phyloP scores from a whole-genome alignment of 1,140 invertebrate genomes.

The Drusus annulatus region DNA sequence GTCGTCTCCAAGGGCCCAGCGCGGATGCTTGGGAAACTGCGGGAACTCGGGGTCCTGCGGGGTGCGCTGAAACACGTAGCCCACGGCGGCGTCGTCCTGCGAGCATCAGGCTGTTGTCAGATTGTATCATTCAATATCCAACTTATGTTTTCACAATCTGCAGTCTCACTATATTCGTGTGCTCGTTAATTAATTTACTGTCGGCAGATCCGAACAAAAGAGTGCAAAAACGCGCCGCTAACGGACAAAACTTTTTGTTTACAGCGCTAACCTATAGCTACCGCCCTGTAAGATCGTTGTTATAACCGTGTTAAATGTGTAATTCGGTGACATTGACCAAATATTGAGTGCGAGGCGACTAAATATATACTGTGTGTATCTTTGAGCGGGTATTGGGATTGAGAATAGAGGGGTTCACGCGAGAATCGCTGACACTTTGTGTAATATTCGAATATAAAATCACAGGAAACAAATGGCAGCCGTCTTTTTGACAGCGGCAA shows the following conservation, averaged over 20 bases:
- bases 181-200: slow-evolving; percentile 18
- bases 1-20: slow-evolving; percentile 88
- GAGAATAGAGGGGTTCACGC: not conserved
- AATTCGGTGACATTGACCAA: slow-evolving; percentile 8
- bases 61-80: slow-evolving; percentile 89
- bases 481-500: slow-evolving; percentile 53
- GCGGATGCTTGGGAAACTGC: slow-evolving; percentile 75
- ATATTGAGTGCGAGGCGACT: not conserved
- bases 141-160: slow-evolving; percentile 38
- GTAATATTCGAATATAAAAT: slow-evolving; percentile 27
- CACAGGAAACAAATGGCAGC: slow-evolving; percentile 53
- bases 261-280: slow-evolving; percentile 51
- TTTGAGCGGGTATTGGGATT: slow-evolving; percentile 14
- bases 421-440: slow-evolving; percentile 36
- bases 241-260: slow-evolving; percentile 50
- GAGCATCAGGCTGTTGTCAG: slow-evolving; percentile 72
- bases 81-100: slow-evolving; percentile 90
- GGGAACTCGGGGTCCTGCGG: slow-evolving; percentile 83
- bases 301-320: slow-evolving; percentile 21
- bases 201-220: slow-evolving; percentile 25
- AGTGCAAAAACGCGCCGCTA: slow-evolving; percentile 39
- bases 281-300: slow-evolving; percentile 41
- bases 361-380: slow-evolving; percentile 16
- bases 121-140: slow-evolving; percentile 70
- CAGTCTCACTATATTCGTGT: slow-evolving; percentile 20